These are phyloP conservation scores for Sturmia bella DNA, from an alignment of 2,888 invertebrate genomes.

Conservation along the genomic window DNA sequence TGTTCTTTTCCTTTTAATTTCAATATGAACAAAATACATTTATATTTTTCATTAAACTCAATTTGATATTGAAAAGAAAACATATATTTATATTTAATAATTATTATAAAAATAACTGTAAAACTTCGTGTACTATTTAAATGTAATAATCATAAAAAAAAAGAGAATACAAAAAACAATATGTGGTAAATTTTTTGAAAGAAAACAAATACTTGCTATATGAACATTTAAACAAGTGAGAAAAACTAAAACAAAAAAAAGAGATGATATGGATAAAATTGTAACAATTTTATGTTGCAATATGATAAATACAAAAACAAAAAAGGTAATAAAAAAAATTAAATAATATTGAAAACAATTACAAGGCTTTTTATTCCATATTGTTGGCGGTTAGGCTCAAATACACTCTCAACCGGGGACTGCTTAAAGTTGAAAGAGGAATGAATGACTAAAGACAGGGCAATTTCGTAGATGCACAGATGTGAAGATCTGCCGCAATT, in stretches of 20 bases:
- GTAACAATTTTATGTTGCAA: slow-evolving; percentile 70
- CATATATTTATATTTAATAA: slow-evolving; percentile 26
- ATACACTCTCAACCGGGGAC: too few relatives aligned
- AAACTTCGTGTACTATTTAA: slow-evolving; percentile 58
- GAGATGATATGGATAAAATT: slow-evolving; percentile 56
- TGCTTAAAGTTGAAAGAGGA: too few relatives aligned
- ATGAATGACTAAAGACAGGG: too few relatives aligned
- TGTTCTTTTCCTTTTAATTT: slow-evolving; percentile 19
- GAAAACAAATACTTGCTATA: slow-evolving; percentile 37
- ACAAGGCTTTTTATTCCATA: too few relatives aligned
- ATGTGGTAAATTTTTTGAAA: slow-evolving; percentile 55
- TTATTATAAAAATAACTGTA: slow-evolving; percentile 44
- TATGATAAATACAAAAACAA: slow-evolving; percentile 55
- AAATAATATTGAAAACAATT: background rate
- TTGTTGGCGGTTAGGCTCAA: too few relatives aligned
- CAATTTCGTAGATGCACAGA: too few relatives aligned
- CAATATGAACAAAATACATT: slow-evolving; percentile 5
- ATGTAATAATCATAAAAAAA: slow-evolving; percentile 55
- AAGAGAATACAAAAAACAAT: too few relatives aligned
- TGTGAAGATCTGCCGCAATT: too few relatives aligned
- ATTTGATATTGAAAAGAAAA: slow-evolving; percentile 30
- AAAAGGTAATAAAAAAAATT: slow-evolving; percentile 44
- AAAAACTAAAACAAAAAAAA: slow-evolving; percentile 33
- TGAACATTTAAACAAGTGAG: slow-evolving; percentile 20
- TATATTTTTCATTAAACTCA: slow-evolving; percentile 32